A percentile compares a stretch with the other conserved stretches of the same genome.
These are phyloP conservation scores for Drosophila maculinotata DNA, from an alignment of 2,888 invertebrate genomes.

Conservation along the genomic window DNA sequence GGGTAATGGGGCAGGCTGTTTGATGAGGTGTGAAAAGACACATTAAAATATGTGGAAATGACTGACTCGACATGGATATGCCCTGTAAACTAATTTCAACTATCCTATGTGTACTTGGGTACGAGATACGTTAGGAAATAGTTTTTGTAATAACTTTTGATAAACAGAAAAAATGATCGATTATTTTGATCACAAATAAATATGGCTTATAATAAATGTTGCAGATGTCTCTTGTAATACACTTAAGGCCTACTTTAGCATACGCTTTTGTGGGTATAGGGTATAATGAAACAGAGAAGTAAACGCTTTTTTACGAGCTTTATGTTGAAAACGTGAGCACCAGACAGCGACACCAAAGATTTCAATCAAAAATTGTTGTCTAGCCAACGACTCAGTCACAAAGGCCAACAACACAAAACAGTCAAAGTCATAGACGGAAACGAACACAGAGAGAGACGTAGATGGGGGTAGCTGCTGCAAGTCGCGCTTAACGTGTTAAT, in stretches of 20 bases:
- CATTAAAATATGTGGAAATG: slow-evolving; percentile 12
- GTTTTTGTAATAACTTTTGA: not conserved
- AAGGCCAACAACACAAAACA: slow-evolving; percentile 23
- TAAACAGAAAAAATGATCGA: too few relatives aligned
- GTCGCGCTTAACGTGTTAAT: slow-evolving; percentile 74
- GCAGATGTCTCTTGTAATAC: too few relatives aligned
- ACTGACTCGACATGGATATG: not conserved
- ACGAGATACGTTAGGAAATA: not conserved
- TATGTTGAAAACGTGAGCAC: slow-evolving; percentile 66
- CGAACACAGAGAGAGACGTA: slow-evolving; percentile 1
- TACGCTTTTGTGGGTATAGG: not conserved
- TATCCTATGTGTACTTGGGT: not conserved
- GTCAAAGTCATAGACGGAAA: slow-evolving; percentile 2
- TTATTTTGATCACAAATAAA: too few relatives aligned
- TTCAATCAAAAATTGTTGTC: slow-evolving; percentile 72
- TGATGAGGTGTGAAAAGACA: slow-evolving; percentile 69
- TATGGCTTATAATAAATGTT: too few relatives aligned
- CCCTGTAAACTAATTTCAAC: slow-evolving; percentile 9
- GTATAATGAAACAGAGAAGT: slow-evolving; percentile 50
- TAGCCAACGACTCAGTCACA: slow-evolving; percentile 42
- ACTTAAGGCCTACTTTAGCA: not conserved
- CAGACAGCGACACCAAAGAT: slow-evolving; percentile 57
- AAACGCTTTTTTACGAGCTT: slow-evolving; percentile 62
- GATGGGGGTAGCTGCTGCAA: slow-evolving; percentile 42
- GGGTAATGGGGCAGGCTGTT: slow-evolving; percentile 29